Evolutionary conservation across 1,140 invertebrate species (phyloP).

Genomic region (Catajapyx aquilonaris): DNA sequence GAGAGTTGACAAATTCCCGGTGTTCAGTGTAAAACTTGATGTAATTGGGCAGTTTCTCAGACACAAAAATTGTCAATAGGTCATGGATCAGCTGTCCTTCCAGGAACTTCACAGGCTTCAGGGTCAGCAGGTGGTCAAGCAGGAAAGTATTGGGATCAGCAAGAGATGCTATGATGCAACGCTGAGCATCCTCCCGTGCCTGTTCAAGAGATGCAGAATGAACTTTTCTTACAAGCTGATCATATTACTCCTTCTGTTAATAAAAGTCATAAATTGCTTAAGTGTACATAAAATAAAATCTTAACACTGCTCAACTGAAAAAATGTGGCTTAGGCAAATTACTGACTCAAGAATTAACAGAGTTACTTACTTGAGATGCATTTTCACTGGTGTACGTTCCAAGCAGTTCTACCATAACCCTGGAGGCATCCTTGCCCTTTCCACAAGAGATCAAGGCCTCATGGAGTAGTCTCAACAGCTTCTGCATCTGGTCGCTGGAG

Average conservation of each 20-base stretch:
- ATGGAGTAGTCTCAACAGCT: slow-evolving; percentile 68
- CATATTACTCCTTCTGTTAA: too few relatives aligned
- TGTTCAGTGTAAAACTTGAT: slow-evolving; percentile 79
- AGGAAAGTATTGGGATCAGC: slow-evolving; percentile 89
- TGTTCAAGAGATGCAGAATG: too few relatives aligned
- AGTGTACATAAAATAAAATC: too few relatives aligned
- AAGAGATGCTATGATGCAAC: slow-evolving; percentile 83
- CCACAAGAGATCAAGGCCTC: slow-evolving; percentile 56
- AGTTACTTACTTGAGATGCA: too few relatives aligned
- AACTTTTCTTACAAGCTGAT: too few relatives aligned
- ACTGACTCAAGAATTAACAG: too few relatives aligned
- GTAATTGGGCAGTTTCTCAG: slow-evolving; percentile 77
- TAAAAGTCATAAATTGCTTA: too few relatives aligned
- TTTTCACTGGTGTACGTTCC: slow-evolving; percentile 92
- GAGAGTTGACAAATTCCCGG: slow-evolving; percentile 74
- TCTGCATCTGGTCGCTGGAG: slow-evolving; percentile 79
- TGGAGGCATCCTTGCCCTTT: slow-evolving; percentile 45
- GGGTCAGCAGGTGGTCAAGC: slow-evolving; percentile 70
- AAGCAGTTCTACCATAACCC: slow-evolving; percentile 89
- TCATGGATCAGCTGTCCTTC: slow-evolving; percentile 91
- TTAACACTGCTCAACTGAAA: too few relatives aligned
- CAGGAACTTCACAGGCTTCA: slow-evolving; percentile 89
- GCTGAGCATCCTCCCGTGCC: slow-evolving; percentile 86
- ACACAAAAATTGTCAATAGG: slow-evolving; percentile 85
- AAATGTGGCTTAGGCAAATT: too few relatives aligned